These are phyloP conservation scores for Fregetta grallaria DNA, from an alignment of 2,113 vertebrate species.

Conservation along the genomic window DNA sequence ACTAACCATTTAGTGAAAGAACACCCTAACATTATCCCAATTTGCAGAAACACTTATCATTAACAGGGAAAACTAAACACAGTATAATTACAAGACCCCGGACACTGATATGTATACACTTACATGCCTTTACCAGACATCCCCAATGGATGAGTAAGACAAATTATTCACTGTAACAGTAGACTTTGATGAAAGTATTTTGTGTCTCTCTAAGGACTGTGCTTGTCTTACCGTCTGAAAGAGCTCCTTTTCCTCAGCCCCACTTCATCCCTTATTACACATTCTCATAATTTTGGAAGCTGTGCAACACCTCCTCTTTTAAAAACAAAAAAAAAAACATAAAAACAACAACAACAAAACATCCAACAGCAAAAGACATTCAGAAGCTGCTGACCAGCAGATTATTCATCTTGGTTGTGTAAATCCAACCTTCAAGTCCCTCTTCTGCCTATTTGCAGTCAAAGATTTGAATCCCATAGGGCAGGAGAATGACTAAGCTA, in stretches of 20 bases:
- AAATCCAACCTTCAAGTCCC: background rate
- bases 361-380: background rate
- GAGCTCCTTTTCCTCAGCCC: background rate
- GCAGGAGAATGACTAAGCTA: background rate
- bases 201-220: background rate
- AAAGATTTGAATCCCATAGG: background rate
- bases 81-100: background rate
- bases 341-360: background rate
- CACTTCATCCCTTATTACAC: background rate
- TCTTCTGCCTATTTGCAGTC: background rate
- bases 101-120: background rate
- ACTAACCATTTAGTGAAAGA: background rate
- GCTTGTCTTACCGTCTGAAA: background rate
- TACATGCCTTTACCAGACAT: background rate
- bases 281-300: background rate
- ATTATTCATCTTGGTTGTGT: background rate
- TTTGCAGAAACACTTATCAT: background rate
- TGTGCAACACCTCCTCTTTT: background rate
- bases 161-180: conserved; percentile 9
- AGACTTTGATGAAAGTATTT: background rate
- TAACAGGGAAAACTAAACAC: background rate
- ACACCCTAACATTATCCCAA: background rate
- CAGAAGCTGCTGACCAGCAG: background rate
- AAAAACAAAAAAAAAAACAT: background rate
- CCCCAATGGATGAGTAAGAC: background rate